Percentiles rank a stretch among this genome's conserved stretches.
Conservation (phyloP, 2,888 invertebrate species). For the Ormyrus pomaceus region DNA sequence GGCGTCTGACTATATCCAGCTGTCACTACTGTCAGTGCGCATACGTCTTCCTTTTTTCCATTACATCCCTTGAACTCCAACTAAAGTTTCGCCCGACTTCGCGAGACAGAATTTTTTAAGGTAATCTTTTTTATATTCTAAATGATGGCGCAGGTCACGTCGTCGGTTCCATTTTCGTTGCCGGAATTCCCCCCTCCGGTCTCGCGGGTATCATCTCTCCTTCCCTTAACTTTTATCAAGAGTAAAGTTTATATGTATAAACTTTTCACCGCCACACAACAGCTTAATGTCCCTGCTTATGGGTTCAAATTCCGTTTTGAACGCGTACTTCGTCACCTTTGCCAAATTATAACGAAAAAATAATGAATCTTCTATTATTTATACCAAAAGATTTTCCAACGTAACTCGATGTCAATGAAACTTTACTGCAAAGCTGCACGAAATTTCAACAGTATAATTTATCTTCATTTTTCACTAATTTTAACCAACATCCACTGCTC, state of each 20-base stretch:
- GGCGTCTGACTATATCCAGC: background rate
- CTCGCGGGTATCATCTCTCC: slow-evolving; percentile 43
- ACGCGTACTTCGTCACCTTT: background rate
- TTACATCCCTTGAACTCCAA: slow-evolving; percentile 20
- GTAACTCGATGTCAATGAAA: too few species aligned
- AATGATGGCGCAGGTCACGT: slow-evolving; percentile 39
- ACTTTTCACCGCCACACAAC: slow-evolving; percentile 23
- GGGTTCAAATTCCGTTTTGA: slow-evolving; percentile 15
- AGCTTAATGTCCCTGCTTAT: slow-evolving; percentile 9
- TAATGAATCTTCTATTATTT: background rate
- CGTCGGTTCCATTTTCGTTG: slow-evolving; percentile 42
- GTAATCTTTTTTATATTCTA: slow-evolving; percentile 50
- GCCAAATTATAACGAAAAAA: background rate
- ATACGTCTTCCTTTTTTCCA: slow-evolving; percentile 12
- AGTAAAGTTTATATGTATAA: slow-evolving; percentile 35
- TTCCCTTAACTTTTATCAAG: slow-evolving; percentile 51
- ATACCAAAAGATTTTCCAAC: too few species aligned
- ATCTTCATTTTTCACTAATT: too few species aligned
- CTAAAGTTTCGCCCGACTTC: slow-evolving; percentile 13
- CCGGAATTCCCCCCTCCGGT: slow-evolving; percentile 15
- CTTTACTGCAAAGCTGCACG: too few species aligned
- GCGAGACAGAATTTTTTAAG: slow-evolving; percentile 1
- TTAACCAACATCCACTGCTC: too few species aligned
- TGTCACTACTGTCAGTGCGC: slow-evolving; percentile 13
- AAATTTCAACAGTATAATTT: too few species aligned